phyloP scores from a whole-genome alignment of 2,113 vertebrate genomes.

The Oryzias javanicus region DNA sequence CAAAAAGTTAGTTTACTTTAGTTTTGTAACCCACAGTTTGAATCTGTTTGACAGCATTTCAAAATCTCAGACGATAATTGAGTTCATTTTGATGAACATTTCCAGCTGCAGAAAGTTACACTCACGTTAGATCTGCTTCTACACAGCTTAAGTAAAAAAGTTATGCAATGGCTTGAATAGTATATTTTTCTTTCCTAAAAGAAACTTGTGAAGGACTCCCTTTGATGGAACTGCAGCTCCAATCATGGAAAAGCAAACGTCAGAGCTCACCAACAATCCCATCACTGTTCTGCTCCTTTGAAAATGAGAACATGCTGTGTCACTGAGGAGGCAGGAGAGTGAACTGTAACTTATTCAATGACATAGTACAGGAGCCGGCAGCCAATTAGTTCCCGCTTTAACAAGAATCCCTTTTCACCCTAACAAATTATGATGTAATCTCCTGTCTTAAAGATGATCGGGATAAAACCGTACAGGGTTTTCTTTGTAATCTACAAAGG shows the following conservation, averaged over 20 bases:
- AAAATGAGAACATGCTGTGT: slow-evolving; percentile 32
- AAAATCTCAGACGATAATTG: too few species aligned
- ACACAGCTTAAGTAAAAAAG: too few species aligned
- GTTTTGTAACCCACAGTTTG: too few species aligned
- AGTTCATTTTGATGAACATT: too few species aligned
- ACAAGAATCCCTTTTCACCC: slow-evolving; percentile 27
- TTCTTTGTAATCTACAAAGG: not conserved
- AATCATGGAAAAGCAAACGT: slow-evolving; percentile 57
- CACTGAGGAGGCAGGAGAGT: slow-evolving; percentile 28
- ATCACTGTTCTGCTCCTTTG: slow-evolving; percentile 24
- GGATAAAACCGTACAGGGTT: too few species aligned
- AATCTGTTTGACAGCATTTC: too few species aligned
- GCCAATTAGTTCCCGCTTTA: slow-evolving; percentile 22
- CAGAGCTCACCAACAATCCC: slow-evolving; percentile 48
- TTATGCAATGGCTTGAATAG: too few species aligned
- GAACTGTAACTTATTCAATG: slow-evolving; percentile 53
- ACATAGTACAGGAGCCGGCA: slow-evolving; percentile 42
- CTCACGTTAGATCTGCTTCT: too few species aligned
- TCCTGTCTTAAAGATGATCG: slow-evolving; percentile 7
- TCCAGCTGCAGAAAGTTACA: too few species aligned
- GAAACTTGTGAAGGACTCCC: too few species aligned
- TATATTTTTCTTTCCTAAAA: too few species aligned
- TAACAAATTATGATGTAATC: slow-evolving; percentile 27
- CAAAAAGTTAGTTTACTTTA: too few species aligned
- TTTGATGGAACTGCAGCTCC: slow-evolving; percentile 17